A percentile compares a stretch with the other conserved stretches of the same genome.
These are phyloP conservation scores for Acropternis orthonyx DNA, from an alignment of 2,797 vertebrate genomes.

Conservation along the genomic window DNA sequence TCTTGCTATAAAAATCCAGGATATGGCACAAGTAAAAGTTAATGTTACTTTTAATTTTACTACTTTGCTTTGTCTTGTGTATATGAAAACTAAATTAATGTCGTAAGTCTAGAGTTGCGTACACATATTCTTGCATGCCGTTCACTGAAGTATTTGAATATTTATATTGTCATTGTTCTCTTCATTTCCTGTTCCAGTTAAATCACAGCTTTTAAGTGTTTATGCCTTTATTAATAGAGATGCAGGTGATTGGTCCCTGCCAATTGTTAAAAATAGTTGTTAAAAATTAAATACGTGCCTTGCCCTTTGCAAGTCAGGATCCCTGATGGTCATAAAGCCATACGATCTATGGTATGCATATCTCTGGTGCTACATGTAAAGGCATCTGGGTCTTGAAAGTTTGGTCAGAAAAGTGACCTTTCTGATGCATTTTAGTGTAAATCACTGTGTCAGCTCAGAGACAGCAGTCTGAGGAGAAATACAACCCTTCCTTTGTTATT, in stretches of 20 bases:
- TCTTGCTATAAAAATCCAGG: not conserved
- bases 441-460: not conserved
- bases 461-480: not conserved
- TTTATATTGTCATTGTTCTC: not conserved
- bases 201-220: not conserved
- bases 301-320: not conserved
- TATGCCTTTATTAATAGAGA: not conserved
- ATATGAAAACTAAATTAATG: not conserved
- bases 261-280: not conserved
- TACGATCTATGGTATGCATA: rapidly evolving
- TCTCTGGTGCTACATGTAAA: not conserved
- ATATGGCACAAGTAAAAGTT: not conserved
- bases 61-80: not conserved
- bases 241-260: not conserved
- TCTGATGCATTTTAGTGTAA: not conserved
- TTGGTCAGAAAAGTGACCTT: not conserved
- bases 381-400: not conserved
- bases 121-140: not conserved
- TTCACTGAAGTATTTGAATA: not conserved
- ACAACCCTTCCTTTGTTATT: not conserved
- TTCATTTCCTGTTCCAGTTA: not conserved
- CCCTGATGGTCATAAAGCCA: not conserved
- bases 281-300: not conserved
- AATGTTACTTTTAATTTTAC: not conserved
- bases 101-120: not conserved